Base-by-base conservation (phyloP, 2,888 invertebrate genomes). In the Reticulitermes lucifugus region DNA sequence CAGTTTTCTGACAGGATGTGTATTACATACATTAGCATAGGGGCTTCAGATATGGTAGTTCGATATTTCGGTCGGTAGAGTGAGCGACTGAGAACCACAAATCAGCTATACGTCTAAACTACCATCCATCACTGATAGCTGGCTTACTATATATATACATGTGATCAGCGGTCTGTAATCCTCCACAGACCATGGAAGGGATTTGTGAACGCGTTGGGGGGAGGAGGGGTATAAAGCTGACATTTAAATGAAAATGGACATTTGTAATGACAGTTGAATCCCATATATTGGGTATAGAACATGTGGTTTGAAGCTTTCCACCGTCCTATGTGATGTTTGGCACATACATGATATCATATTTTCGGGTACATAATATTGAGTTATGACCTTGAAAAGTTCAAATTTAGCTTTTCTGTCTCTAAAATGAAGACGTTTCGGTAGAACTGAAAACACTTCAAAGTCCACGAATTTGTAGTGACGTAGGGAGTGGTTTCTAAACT, bases 261-360 rank as follows among this genome's bases (percentile, higher is more conserved):
- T 81, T 85, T 75, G 81, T 85, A 85, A 81, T 85, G 84, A 85
- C 84, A 85, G 73, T 85, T 81, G 70, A 81, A 73, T 75, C 80
- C 84, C 75, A 73, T 81, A 84, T 79, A 59, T 80, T 80, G 60
- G 60, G 60, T 59, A 73, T 35, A 18, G 35, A 41, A 29, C 73
- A 65, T 65, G 65, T 65, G 65, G n/a, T 14, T 25, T 12, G 25
- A 12, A 65, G 25, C 65, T 6, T 65, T 65, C 65, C 65, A 65
- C 4, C n/a, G n/a, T 65, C 25, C 25, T n/a, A 12, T 65, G n/a
- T 25, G 65, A 25, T 65, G 25, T 65, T 65, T 25, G 65, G n/a
- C n/a, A n/a, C 14, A 10, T 25, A 7, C n/a, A n/a, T 65, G 25
- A 25, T 65, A 65, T 25, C n/a, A 25, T 65, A 25, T 65, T 25